phyloP scores from a whole-genome alignment of 2,888 invertebrate species.

The Anoncus sp. region DNA sequence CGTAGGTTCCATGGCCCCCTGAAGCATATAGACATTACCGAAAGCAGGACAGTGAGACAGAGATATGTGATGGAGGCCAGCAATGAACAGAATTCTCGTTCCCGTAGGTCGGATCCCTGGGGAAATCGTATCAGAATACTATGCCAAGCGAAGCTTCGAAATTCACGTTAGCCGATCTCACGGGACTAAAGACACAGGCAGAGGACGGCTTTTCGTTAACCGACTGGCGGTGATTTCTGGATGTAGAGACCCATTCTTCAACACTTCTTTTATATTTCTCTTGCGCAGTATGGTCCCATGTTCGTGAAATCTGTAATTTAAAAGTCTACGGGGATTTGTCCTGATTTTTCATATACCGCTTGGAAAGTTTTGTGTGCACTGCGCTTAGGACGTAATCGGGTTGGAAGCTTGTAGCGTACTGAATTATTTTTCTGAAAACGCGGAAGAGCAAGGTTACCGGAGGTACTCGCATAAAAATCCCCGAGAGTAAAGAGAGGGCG shows the following conservation, averaged over 20 bases:
- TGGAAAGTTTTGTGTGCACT: constrained; percentile 22
- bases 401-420: not conserved
- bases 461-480: constrained; percentile 24
- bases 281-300: constrained; percentile 2
- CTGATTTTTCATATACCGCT: constrained; percentile 26
- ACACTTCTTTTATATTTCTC: constrained; percentile 29
- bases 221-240: constrained; percentile 44
- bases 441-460: constrained; percentile 17
- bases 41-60: constrained; percentile 37
- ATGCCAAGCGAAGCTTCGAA: constrained; percentile 66
- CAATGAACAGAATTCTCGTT: constrained; percentile 41
- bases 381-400: not conserved
- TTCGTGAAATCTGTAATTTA: constrained; percentile 7
- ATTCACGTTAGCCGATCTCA: constrained; percentile 65
- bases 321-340: constrained; percentile 3
- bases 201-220: constrained; percentile 34
- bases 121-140: constrained; percentile 75
- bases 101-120: constrained; percentile 64
- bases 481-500: constrained; percentile 11
- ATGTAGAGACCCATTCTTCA: constrained; percentile 33
- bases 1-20: constrained; percentile 57
- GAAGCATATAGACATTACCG: constrained; percentile 38
- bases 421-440: constrained; percentile 13
- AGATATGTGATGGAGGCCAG: constrained; percentile 23
- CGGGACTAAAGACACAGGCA: constrained; percentile 28